These are phyloP conservation scores for Trichogramma evanescens DNA, from an alignment of 2,888 invertebrate genomes.

Conservation along the genomic window DNA sequence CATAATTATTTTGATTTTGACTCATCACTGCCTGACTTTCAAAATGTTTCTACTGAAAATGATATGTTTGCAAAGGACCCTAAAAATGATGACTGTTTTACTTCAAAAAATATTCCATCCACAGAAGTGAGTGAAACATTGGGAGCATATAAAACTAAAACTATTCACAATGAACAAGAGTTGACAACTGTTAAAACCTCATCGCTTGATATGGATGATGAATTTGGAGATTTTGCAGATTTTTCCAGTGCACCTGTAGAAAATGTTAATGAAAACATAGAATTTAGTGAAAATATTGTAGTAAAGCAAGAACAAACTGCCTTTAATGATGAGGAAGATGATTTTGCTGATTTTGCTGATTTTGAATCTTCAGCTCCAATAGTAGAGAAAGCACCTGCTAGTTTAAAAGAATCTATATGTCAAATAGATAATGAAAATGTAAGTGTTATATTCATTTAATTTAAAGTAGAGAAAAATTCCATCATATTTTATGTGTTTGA, in stretches of 20 bases:
- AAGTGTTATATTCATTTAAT: conserved; percentile 27
- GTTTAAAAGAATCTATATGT: conserved; percentile 37
- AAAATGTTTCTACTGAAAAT: conserved; percentile 13
- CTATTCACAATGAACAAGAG: not conserved
- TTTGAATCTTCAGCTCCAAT: conserved; percentile 46
- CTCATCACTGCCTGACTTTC: conserved; percentile 18
- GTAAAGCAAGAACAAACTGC: conserved; percentile 22
- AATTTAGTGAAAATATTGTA: conserved; percentile 27
- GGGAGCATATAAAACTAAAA: conserved; percentile 5
- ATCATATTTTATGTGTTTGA: too few relatives aligned
- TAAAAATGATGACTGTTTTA: conserved; percentile 7
- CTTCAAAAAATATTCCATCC: not conserved
- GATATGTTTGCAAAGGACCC: conserved; percentile 3
- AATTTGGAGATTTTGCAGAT: conserved; percentile 48
- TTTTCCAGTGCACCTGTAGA: conserved; percentile 31
- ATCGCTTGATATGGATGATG: conserved; percentile 33
- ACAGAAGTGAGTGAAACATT: conserved; percentile 2
- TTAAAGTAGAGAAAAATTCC: not conserved
- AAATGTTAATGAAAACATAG: conserved; percentile 2
- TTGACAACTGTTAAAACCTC: conserved; percentile 13
- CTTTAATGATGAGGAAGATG: conserved; percentile 39
- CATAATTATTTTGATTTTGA: conserved; percentile 12
- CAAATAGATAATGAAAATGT: conserved; percentile 43
- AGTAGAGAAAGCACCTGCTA: conserved; percentile 30
- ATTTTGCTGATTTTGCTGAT: conserved; percentile 49